A percentile compares a stretch with the other conserved stretches of the same genome.
Evolutionary conservation across 2,113 vertebrate genomes (phyloP).

Genomic region (Syngnathus floridae): DNA sequence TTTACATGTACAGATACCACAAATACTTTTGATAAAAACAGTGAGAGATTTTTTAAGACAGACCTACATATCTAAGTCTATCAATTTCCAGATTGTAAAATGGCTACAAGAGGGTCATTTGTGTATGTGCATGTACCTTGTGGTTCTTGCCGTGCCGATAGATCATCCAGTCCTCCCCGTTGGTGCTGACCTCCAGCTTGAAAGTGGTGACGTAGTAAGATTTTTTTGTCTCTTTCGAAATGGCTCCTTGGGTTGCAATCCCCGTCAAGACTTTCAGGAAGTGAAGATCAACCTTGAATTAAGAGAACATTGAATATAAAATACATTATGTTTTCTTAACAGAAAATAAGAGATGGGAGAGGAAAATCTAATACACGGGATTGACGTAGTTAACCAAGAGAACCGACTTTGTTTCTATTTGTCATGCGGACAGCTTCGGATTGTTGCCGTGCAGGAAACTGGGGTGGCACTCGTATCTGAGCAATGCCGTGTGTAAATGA

Average conservation of each 20-base stretch:
- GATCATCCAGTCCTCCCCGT: constrained; percentile 98
- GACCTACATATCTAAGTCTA: no score
- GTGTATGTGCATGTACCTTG: constrained; percentile 72
- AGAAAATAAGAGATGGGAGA: not conserved
- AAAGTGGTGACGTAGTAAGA: constrained; percentile 91
- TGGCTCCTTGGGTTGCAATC: constrained; percentile 89
- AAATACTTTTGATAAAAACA: no score
- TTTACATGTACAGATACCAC: no score
- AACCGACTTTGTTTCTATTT: constrained; percentile 30
- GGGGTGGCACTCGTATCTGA: constrained; percentile 18
- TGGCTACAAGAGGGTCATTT: not conserved
- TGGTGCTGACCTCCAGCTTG: constrained; percentile 97
- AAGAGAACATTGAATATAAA: not conserved
- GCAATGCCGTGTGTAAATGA: constrained; percentile 21
- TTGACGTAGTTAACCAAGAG: constrained; percentile 34
- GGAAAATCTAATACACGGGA: not conserved
- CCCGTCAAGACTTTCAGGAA: constrained; percentile 92
- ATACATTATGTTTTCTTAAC: not conserved
- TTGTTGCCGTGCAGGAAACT: constrained; percentile 23
- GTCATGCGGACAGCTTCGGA: constrained; percentile 44
- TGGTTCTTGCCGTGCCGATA: constrained; percentile 96
- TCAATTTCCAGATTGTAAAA: no score
- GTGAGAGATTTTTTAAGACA: no score
- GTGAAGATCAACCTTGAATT: constrained; percentile 88
- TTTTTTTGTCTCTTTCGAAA: constrained; percentile 89